Evolutionary conservation across 1,140 invertebrate species (phyloP), one percentile per base, ranked within the genome.

Genomic region (Eumeta japonica): DNA sequence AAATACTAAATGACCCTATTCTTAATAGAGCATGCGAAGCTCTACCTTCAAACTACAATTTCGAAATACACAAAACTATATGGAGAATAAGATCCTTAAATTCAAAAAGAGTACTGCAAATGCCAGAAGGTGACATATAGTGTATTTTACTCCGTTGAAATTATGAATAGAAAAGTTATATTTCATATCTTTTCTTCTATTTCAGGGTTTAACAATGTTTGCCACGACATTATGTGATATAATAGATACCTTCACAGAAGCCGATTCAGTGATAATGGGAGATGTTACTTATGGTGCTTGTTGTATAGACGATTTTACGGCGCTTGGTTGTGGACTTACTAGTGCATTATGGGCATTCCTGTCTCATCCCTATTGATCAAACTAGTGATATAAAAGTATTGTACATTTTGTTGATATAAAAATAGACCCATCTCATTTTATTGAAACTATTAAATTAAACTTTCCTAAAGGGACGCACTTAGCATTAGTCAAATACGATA

Each of bases 211-310:
- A 12, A 76, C 97, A 19, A 80, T 99, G 65, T 99, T 91, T 81
- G 86, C 96, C 0, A 92, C 93, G 50, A 87, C 90, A 18, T 88
- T 99, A 46, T 85, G 90, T 37, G 93, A 98, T 68, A 97, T 99
- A 41, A 86, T 99, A 39, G 87, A 94, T 74, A 82, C 88, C 35
- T 97, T 98, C 62, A 95, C 94, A 10, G 82, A 83, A 30, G 92
- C 90, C 16, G 94, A 98, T 42, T 89, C 88, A n/a, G 81, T 99
- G 10, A 97, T 99, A 43, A 94, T 99, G 92, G 95, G 93, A 10
- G 97, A 99, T 79, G 91, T 96, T 1, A 97, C 94, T 2, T 99
- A 99, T 73, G 97, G 97, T 30, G 97, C 97, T 2, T 99, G 97
- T 67, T 99, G 97, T 74, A 87, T 99, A n/a, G 97, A 99, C 71